phyloP scores from a whole-genome alignment of 2,888 invertebrate genomes.

The Sarcophaga caerulescens region DNA sequence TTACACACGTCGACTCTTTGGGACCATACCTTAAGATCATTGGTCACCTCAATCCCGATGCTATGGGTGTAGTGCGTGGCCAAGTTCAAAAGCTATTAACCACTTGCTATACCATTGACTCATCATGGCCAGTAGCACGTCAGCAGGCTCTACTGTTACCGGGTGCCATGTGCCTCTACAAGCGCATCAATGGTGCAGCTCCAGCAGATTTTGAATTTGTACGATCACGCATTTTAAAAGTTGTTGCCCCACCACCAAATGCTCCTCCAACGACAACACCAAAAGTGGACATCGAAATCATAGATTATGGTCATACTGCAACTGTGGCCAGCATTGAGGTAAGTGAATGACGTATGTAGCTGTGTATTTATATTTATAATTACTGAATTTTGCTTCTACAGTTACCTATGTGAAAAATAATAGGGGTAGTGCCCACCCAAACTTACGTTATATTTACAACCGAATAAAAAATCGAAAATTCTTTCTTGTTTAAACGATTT shows the following conservation, averaged over 20 bases:
- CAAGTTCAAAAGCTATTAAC: slow-evolving; percentile 76
- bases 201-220: slow-evolving; percentile 76
- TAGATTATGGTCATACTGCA: slow-evolving; percentile 87
- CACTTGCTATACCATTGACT: slow-evolving; percentile 75
- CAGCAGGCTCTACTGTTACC: slow-evolving; percentile 74
- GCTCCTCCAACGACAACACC: slow-evolving; percentile 81
- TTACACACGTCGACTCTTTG: slow-evolving; percentile 86
- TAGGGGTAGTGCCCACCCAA: too few species aligned
- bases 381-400: background rate
- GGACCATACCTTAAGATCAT: slow-evolving; percentile 87
- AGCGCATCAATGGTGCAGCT: slow-evolving; percentile 80
- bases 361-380: background rate
- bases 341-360: slow-evolving; percentile 74
- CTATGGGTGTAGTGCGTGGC: slow-evolving; percentile 75
- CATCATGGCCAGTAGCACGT: slow-evolving; percentile 74
- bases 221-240: slow-evolving; percentile 80
- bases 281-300: slow-evolving; percentile 85
- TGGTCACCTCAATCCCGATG: slow-evolving; percentile 83
- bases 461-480: too few species aligned
- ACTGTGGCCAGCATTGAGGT: slow-evolving; percentile 83
- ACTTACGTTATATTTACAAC: too few species aligned
- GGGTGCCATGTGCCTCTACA: slow-evolving; percentile 76
- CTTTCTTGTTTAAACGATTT: too few species aligned
- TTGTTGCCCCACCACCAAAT: slow-evolving; percentile 56
- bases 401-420: too few species aligned